These are phyloP conservation scores for Sinella curviseta DNA, from an alignment of 1,140 invertebrate species.

Conservation along the genomic window DNA sequence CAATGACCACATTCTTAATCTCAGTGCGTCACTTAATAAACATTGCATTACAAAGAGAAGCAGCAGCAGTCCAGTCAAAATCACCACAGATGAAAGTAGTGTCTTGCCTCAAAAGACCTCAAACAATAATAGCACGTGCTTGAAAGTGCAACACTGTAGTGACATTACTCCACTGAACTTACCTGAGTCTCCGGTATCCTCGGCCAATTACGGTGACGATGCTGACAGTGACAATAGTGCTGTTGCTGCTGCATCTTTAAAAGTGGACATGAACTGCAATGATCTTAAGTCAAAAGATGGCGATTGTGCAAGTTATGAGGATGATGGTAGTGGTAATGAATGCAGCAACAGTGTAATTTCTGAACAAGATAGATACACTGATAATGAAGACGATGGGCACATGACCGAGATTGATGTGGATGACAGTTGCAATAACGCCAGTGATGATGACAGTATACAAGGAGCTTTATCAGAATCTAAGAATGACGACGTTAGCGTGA, in stretches of 20 bases:
- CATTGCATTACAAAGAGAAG: not conserved
- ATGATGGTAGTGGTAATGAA: not conserved
- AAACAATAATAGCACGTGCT: not conserved
- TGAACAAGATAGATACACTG: not conserved
- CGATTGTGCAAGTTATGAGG: no score
- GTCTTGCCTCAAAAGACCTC: no score
- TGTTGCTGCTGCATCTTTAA: no score
- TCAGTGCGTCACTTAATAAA: not conserved
- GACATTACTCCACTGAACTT: no score
- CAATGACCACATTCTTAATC: constrained; percentile 4
- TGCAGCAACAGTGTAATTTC: not conserved
- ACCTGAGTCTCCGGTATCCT: not conserved
- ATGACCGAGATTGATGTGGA: not conserved
- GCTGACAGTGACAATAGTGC: not conserved
- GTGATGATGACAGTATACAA: not conserved
- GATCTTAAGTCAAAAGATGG: not conserved
- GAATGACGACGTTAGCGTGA: not conserved
- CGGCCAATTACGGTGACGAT: not conserved
- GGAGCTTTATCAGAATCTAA: not conserved
- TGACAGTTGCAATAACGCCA: not conserved
- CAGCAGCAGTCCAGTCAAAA: no score
- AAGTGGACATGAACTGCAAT: constrained; percentile 5
- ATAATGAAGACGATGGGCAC: not conserved
- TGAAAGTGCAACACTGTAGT: not conserved
- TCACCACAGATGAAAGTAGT: no score